These are phyloP conservation scores for Bovichtus variegatus DNA, from an alignment of 2,797 vertebrate genomes.

Conservation along the genomic window DNA sequence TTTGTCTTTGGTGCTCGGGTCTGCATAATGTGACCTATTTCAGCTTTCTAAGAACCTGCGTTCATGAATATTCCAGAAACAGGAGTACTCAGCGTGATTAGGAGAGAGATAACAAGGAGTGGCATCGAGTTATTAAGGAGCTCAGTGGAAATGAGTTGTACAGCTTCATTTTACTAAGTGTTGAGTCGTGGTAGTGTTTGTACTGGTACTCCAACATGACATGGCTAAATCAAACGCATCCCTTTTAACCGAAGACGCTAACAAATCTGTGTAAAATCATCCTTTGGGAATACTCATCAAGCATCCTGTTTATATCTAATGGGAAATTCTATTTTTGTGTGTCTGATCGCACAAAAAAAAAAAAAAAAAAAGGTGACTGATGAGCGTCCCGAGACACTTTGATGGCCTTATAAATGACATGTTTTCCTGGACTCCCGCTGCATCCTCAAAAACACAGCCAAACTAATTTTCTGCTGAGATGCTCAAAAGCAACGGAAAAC, in stretches of 20 bases:
- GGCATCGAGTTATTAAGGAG: constrained; percentile 45
- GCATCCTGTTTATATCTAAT: constrained; percentile 14
- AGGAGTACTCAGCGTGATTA: constrained; percentile 33
- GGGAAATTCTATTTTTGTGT: neutral
- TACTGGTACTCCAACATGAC: neutral
- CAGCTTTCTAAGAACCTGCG: constrained; percentile 54
- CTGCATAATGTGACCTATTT: constrained; percentile 66
- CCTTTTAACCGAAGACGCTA: neutral
- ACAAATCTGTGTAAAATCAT: neutral
- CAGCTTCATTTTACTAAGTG: constrained; percentile 21
- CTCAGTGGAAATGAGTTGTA: constrained; percentile 35
- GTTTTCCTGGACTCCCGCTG: constrained; percentile 50
- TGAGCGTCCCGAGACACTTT: constrained; percentile 32
- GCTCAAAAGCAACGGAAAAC: constrained; percentile 56
- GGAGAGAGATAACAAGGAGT: constrained; percentile 42
- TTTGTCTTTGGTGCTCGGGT: constrained; percentile 50
- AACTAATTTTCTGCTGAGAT: constrained; percentile 61
- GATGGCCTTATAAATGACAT: constrained; percentile 35
- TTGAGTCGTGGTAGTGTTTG: neutral
- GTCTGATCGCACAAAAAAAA: constrained; percentile 24
- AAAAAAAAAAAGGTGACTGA: constrained; percentile 42
- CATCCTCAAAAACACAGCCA: constrained; percentile 34
- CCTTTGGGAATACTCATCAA: constrained; percentile 2
- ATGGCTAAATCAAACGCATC: neutral
- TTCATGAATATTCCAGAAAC: constrained; percentile 66